Base-by-base conservation (phyloP, 2,888 invertebrate species). In the Polyommatus iphigenia region DNA sequence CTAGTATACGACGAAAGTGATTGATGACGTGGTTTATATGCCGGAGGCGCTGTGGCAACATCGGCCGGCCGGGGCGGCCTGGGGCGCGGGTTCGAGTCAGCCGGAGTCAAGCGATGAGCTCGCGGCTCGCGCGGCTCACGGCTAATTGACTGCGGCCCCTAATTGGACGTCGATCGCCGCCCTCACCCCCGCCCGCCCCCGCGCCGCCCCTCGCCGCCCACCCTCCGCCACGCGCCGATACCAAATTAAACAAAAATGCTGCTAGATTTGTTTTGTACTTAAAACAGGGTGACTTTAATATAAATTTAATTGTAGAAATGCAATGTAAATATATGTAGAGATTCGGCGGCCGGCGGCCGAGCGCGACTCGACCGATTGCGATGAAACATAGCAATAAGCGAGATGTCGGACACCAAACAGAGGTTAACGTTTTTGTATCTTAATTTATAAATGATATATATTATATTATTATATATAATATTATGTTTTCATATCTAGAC, bases 351-450 rank as follows among this genome's bases (percentile, higher is more conserved):
- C 62, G 10, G 13, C 10, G 20, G 59, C 20, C 24, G 62, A 62
- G 62, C 67, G 67, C 67, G 67, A 29, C 67, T 67, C 67, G 81
- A 82, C 83, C 84, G 78, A 77, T 72, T 76, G 72, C 76, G 77
- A 78, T 86, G 85, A 87, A 88, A 84, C 79, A 87, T 91, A 92
- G 92, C 92, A 92, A 92, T 92, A 92, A 91, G 29, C 80, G 81
- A 79, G 81, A 82, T 82, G 80, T 82, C 82, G 82, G 88, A 86
- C 85, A 79, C 85, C 85, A 82, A 82, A 84, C 83, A 83, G 83
- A 84, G 86, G 80, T 83, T 85, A 89, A 88, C 83, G 85, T 88
- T 90, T 50, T 89, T 88, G 86, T 87, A 89, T 88, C 86, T 88
- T 90, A 88, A 89, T 89, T 91, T 91, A 89, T 90, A 89, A 85